Evolutionary conservation across 2,113 vertebrate species (phyloP).

Genomic region (Gnathonemus echidnorhynchus): DNA sequence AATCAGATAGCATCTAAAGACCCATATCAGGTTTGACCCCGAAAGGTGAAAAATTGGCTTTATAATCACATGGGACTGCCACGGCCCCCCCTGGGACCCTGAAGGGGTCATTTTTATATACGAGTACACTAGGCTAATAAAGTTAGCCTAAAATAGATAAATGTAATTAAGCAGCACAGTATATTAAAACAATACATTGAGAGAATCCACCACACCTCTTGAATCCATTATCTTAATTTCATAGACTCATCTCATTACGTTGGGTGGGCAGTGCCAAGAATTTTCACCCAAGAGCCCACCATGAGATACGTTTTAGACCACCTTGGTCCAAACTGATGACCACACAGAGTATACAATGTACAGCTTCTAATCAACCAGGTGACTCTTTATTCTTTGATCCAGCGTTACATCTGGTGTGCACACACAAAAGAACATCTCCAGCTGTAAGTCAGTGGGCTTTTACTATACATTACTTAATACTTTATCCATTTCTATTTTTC

Average conservation of each 20-base stretch:
- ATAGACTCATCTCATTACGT: not conserved
- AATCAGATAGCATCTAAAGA: not conserved
- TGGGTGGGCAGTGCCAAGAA: not conserved
- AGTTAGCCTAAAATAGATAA: not conserved
- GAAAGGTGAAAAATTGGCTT: not conserved
- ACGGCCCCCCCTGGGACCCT: too few relatives aligned
- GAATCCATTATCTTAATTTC: not conserved
- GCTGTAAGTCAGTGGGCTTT: conserved; percentile 61
- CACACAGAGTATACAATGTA: not conserved
- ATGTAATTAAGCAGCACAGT: not conserved
- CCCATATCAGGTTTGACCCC: not conserved
- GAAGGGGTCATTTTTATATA: not conserved
- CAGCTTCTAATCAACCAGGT: conserved; percentile 36
- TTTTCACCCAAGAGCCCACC: not conserved
- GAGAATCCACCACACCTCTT: not conserved
- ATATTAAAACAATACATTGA: not conserved
- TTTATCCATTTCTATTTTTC: conserved; percentile 24
- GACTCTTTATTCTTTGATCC: conserved; percentile 60
- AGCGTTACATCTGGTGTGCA: conserved; percentile 72
- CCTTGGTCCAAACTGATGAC: not conserved
- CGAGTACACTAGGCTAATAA: not conserved
- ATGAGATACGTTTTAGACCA: not conserved
- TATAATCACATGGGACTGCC: not conserved
- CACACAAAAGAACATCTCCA: conserved; percentile 66
- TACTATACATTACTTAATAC: conserved; percentile 64